Evolutionary conservation across 2,113 vertebrate genomes (phyloP).

Genomic region (Entelurus aequoreus): DNA sequence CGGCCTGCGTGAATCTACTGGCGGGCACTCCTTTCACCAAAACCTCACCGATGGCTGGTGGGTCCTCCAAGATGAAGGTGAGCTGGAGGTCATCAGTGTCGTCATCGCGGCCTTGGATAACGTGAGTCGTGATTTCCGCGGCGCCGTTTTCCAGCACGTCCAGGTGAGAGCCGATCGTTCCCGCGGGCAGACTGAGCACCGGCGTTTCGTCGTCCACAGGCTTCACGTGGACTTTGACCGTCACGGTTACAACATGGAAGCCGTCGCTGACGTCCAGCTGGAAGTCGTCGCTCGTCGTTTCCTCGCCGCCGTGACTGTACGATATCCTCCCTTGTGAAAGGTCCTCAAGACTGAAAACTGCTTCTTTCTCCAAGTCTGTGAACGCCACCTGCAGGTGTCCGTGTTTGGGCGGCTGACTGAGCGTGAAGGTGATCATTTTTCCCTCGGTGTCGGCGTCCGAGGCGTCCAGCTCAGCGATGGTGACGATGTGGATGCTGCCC

Average conservation of each 20-base stretch:
- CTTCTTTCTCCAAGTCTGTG: conserved; percentile 70
- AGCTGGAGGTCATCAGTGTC: conserved; percentile 84
- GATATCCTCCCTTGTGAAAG: conserved; percentile 77
- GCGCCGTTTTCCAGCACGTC: conserved; percentile 90
- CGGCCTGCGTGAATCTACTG: conserved; percentile 82
- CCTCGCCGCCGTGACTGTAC: conserved; percentile 81
- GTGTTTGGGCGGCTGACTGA: conserved; percentile 79
- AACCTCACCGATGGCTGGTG: conserved; percentile 79
- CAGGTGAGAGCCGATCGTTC: conserved; percentile 83
- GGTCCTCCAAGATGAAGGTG: conserved; percentile 84
- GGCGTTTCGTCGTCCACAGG: conserved; percentile 80
- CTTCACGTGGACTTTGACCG: conserved; percentile 78
- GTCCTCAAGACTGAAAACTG: conserved; percentile 77
- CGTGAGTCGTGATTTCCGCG: conserved; percentile 81
- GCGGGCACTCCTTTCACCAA: conserved; percentile 79
- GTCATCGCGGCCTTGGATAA: conserved; percentile 81
- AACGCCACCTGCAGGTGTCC: conserved; percentile 77
- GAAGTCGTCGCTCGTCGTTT: conserved; percentile 76
- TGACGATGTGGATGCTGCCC: conserved; percentile 76
- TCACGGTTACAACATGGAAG: conserved; percentile 83
- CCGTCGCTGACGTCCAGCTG: conserved; percentile 88
- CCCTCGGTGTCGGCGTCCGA: conserved; percentile 81
- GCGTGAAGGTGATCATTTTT: conserved; percentile 76
- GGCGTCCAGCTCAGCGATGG: conserved; percentile 75
- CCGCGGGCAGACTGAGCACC: conserved; percentile 67